Evolutionary conservation across 53 echinoderm and acorn worm species (phyloP).

Genomic region (Hippasteria phrygiana): DNA sequence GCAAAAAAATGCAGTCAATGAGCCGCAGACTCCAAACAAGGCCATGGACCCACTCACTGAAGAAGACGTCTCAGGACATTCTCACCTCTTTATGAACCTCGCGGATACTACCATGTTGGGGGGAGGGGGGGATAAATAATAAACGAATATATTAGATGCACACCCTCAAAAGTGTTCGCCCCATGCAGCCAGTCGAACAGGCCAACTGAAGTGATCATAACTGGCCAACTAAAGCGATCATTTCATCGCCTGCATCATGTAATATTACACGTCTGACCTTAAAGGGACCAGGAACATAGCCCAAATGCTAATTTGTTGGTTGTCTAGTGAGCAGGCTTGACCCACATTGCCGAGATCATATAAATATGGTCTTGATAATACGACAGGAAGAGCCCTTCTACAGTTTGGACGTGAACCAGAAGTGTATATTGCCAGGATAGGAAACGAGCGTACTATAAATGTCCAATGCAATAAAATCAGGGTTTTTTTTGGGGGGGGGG

Average conservation of each 20-base stretch:
- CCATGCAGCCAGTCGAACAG: too few relatives aligned
- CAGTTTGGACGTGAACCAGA: not conserved
- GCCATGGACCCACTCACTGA: not conserved
- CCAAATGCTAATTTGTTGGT: too few relatives aligned
- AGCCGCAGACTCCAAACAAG: slow-evolving; percentile 2
- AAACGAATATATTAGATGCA: not conserved
- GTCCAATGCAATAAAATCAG: not conserved
- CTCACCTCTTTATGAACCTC: slow-evolving; percentile 9
- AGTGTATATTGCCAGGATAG: not conserved
- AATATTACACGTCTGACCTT: too few relatives aligned
- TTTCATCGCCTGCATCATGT: too few relatives aligned
- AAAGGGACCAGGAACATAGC: too few relatives aligned
- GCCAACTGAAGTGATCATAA: too few relatives aligned
- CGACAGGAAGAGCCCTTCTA: not conserved
- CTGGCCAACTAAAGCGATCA: too few relatives aligned
- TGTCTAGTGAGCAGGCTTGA: too few relatives aligned
- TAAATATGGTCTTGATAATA: too few relatives aligned
- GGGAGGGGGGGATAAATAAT: not conserved
- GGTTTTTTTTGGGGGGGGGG: too few relatives aligned
- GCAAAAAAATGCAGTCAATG: slow-evolving; percentile 37
- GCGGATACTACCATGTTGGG: not conserved
- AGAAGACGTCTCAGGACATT: not conserved
- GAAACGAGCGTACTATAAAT: not conserved
- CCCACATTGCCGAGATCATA: too few relatives aligned
- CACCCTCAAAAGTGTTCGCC: too few relatives aligned